Evolutionary conservation across 2,113 vertebrate species (phyloP), one percentile per base, ranked within the genome.

Genomic region (Chitala chitala): DNA sequence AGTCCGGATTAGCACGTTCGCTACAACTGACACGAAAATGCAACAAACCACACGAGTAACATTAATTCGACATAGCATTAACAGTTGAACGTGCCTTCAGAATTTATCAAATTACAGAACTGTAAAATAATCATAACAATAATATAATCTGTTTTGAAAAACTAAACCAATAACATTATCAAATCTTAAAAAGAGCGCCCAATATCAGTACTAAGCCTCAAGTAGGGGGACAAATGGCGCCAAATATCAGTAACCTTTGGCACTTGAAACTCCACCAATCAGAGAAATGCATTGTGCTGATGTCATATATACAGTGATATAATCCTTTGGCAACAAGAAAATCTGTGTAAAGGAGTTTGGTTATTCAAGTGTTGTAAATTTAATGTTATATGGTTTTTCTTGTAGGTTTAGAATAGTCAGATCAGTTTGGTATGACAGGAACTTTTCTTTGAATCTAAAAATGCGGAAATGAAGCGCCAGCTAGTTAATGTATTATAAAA

Each of bases 231-330:
- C 36, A 78, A 80, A 90, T 77, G 80, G 89, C 89, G 89, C 89
- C 85, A 90, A 90, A 86, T 80, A 69, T 53, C 78, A 74, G 13
- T 46, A 78, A 87, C 82, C 82, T 80, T 78, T 81, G 76, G 29
- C 81, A 40, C 38, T 1, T 10, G 15, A 4, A 0, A 0, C 31
- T 76, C 75, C 5, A 66, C 87, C 86, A 90, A 90, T 87, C 84
- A 81, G n/a, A 69, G 17, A 24, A 38, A 59, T 13, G 53, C 2
- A 26, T 5, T 3, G 24, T 22, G 6, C 15, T 20, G 74, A 59
- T 42, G 55, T 70, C 54, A 36, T 5, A 5, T 15, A 22, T 42
- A 22, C 15, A 15, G 22, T 15, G 42, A n/a, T 48, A 2, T 5
- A 13, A 31, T 48, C 20, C 55, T 63, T 48, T 68, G 26, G 3